Base-by-base conservation (phyloP, 1,140 invertebrate genomes). In the Pseudomyrmex sp. region DNA sequence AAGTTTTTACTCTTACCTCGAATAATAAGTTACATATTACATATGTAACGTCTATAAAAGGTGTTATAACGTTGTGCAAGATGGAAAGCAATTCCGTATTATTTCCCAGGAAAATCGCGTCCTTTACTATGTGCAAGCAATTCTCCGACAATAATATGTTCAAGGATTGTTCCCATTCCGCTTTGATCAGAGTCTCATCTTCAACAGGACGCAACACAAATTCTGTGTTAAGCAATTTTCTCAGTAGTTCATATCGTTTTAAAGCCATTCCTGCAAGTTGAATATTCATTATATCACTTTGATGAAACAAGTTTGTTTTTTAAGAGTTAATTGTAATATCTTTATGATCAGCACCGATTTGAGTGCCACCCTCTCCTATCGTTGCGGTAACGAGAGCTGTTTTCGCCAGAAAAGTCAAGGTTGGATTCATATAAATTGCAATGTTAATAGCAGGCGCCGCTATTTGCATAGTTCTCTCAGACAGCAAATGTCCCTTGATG, bases 341-440 rank as follows among this genome's bases (percentile, higher is more conserved):
- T 20, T 52, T 76, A 9, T n/a, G 13, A 62, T 80, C 35, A 77
- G 72, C 80, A 89, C 75, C 85, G 46, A 74, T 50, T 44, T 87
- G 74, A 48, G 79, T 77, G 50, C 66, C 70, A 66, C 80, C n/a
- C 20, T 72, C 83, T 89, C 92, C 93, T 92, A 94, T 92, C 91
- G 84, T 87, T 85, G 72, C 89, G 86, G 79, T 84, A 85, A 93
- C 80, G 52, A 95, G 91, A 0, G 96, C 95, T 2, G 95, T 94
- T 79, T 96, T 95, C 13, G 96, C 93, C 13, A 97, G 85, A 93
- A 96, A 97, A 88, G 96, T 96, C 62, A 97, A 93, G 46, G 95
- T 94, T 2, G 97, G 96, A 94, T 97, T 97, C 13, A 96, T 94
- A 90, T 97, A 97, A 82, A 97, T 93, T 88, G 97, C 96, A 46